Conservation (phyloP, 2,113 vertebrate genomes). For the Kryptolebias marmoratus region DNA sequence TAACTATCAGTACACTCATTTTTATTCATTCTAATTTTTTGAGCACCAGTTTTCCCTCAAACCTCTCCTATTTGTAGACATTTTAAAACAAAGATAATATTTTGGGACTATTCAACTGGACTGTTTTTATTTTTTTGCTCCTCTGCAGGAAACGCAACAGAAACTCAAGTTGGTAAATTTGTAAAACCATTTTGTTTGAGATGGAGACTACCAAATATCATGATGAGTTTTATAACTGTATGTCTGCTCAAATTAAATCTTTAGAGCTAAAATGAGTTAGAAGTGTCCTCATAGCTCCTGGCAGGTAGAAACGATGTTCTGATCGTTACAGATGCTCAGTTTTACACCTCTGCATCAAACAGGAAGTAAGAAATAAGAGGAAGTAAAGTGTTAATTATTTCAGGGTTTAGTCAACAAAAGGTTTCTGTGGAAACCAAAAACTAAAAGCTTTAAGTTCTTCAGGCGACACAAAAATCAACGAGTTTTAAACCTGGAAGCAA, state of each 20-base stretch:
- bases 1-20: too few species aligned
- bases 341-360: neutral
- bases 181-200: neutral
- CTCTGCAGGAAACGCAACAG: too few species aligned
- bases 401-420: too few species aligned
- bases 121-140: too few species aligned
- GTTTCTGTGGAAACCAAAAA: too few species aligned
- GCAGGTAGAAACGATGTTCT: neutral
- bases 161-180: too few species aligned
- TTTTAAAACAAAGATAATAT: too few species aligned
- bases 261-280: neutral
- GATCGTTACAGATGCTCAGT: neutral
- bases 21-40: too few species aligned
- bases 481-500: slow-evolving; percentile 1
- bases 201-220: slow-evolving; percentile 8
- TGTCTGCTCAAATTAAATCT: neutral
- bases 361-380: neutral
- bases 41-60: too few species aligned
- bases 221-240: too few species aligned
- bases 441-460: neutral
- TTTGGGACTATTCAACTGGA: too few species aligned
- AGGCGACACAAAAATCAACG: slow-evolving; percentile 3
- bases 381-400: neutral
- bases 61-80: too few species aligned
- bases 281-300: slow-evolving; percentile 43